Conservation (phyloP, 2,888 invertebrate species). For the Eudemis profundana region DNA sequence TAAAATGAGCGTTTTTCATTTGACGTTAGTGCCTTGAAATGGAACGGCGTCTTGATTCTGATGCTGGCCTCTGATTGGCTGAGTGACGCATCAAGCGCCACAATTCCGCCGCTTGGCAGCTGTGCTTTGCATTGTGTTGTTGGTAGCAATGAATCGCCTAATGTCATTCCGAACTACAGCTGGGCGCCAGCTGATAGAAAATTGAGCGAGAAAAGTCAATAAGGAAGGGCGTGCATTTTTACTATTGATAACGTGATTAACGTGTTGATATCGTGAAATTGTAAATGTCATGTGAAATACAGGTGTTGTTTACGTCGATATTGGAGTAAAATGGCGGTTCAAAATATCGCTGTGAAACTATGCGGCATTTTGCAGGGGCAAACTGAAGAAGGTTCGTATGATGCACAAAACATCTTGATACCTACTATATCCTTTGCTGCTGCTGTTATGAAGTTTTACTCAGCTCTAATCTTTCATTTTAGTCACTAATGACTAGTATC, state of each 20-base stretch:
- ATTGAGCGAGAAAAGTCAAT: constrained; percentile 78
- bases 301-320: constrained; percentile 52
- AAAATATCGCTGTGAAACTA: constrained; percentile 86
- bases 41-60: constrained; percentile 55
- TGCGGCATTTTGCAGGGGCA: constrained; percentile 83
- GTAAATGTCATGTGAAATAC: constrained; percentile 55
- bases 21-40: constrained; percentile 48
- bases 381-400: constrained; percentile 75
- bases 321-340: constrained; percentile 65
- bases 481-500: too few species aligned
- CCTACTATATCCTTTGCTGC: not conserved
- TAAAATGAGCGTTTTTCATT: not conserved
- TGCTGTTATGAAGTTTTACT: too few species aligned
- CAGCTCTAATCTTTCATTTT: not conserved
- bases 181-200: constrained; percentile 83
- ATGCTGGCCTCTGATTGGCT: constrained; percentile 67
- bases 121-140: constrained; percentile 55
- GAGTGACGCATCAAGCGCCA: constrained; percentile 51
- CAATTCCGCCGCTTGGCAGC: constrained; percentile 50
- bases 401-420: constrained; percentile 5
- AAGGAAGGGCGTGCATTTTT: constrained; percentile 58
- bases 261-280: constrained; percentile 57
- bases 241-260: constrained; percentile 65
- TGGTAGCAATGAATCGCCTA: constrained; percentile 61
- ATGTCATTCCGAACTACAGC: constrained; percentile 73